phyloP scores from a whole-genome alignment of 2,113 vertebrate genomes.

The Semicossyphus pulcher region DNA sequence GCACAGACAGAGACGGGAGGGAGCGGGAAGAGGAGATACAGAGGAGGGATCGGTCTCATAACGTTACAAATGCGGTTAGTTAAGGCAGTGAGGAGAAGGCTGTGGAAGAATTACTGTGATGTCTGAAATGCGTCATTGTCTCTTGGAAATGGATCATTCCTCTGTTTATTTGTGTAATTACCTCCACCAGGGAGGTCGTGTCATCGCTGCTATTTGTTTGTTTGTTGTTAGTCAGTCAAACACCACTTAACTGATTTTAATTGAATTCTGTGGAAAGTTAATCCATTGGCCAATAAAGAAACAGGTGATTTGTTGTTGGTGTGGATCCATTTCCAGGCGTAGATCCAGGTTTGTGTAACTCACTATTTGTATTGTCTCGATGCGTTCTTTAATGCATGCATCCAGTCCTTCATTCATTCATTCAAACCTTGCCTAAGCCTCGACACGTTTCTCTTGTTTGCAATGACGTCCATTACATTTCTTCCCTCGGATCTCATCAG shows the following conservation, averaged over 20 bases:
- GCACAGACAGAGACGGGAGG: conserved; percentile 1
- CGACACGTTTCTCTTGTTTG: no score
- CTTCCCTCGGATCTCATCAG: no score
- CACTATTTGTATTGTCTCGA: no score
- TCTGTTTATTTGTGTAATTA: conserved; percentile 63
- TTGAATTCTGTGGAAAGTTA: conserved; percentile 37
- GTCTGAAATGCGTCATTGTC: conserved; percentile 48
- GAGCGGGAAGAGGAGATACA: conserved; percentile 33
- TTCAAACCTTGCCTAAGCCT: no score
- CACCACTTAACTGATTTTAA: conserved; percentile 52
- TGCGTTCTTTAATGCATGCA: no score
- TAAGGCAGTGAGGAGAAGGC: conserved; percentile 47
- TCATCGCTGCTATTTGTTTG: conserved; percentile 30
- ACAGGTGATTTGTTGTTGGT: conserved; percentile 14
- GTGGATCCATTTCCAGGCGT: neutral
- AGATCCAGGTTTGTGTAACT: neutral
- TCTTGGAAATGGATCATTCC: conserved; percentile 53
- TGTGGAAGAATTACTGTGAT: conserved; percentile 44
- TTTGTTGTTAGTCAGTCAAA: conserved; percentile 58
- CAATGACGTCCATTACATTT: no score
- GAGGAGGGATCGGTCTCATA: conserved; percentile 39
- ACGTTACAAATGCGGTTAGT: conserved; percentile 63
- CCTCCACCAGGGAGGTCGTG: conserved; percentile 26
- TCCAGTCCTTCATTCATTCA: no score
- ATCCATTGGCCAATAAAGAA: neutral